A percentile compares a stretch with the other conserved stretches of the same genome.
Conservation (phyloP, 1,140 invertebrate genomes). For the Pseudomyrmex flavicornis region DNA sequence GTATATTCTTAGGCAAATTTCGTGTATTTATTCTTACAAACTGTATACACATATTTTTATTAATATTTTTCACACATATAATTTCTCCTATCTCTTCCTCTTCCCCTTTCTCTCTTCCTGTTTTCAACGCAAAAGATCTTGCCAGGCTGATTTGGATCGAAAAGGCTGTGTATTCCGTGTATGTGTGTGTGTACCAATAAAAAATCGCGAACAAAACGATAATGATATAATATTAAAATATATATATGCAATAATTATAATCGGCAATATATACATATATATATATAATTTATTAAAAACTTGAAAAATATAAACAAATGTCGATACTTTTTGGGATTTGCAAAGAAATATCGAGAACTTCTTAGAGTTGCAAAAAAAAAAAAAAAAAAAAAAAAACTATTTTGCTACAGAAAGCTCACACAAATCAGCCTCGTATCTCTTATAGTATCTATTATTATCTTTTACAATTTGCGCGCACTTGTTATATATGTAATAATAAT, state of each 20-base stretch:
- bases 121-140: slow-evolving; percentile 29
- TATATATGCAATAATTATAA: slow-evolving; percentile 38
- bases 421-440: slow-evolving; percentile 70
- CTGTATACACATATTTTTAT: slow-evolving; percentile 76
- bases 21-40: slow-evolving; percentile 74
- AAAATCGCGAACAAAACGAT: slow-evolving; percentile 14
- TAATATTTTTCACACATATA: slow-evolving; percentile 47
- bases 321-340: slow-evolving; percentile 12
- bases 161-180: slow-evolving; percentile 61
- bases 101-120: slow-evolving; percentile 12
- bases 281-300: background rate
- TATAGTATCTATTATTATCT: slow-evolving; percentile 54
- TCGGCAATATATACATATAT: background rate
- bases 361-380: background rate
- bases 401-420: slow-evolving; percentile 58
- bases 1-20: slow-evolving; percentile 69
- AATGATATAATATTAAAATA: slow-evolving; percentile 6
- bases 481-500: slow-evolving; percentile 63
- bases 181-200: slow-evolving; percentile 15
- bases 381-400: slow-evolving; percentile 30
- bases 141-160: slow-evolving; percentile 72
- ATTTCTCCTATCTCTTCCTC: slow-evolving; percentile 25
- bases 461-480: slow-evolving; percentile 40
- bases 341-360: background rate
- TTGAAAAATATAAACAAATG: slow-evolving; percentile 32